These are phyloP conservation scores for Lymantria dispar DNA, from an alignment of 2,888 invertebrate species.

Conservation along the genomic window DNA sequence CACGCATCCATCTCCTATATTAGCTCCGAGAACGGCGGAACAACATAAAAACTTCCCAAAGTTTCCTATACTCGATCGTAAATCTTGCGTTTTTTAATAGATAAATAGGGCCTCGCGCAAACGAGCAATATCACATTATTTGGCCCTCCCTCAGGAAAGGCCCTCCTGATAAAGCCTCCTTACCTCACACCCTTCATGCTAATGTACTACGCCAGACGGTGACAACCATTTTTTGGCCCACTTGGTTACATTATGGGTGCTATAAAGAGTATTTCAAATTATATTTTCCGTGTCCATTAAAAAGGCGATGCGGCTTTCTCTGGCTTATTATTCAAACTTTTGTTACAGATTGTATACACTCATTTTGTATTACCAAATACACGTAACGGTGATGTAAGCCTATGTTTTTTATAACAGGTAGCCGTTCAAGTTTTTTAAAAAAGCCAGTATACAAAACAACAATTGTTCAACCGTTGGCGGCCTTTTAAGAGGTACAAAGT, in stretches of 20 bases:
- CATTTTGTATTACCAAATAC: slow-evolving; percentile 25
- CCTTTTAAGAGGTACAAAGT: slow-evolving; percentile 58
- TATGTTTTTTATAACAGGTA: slow-evolving; percentile 56
- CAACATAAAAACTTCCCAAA: slow-evolving; percentile 78
- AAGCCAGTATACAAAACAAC: slow-evolving; percentile 62
- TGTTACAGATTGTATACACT: slow-evolving; percentile 39
- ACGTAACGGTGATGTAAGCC: slow-evolving; percentile 26
- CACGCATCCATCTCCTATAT: slow-evolving; percentile 76
- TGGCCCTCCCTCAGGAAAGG: slow-evolving; percentile 81
- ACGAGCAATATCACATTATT: slow-evolving; percentile 83
- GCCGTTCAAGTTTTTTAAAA: slow-evolving; percentile 48
- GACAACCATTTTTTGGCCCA: slow-evolving; percentile 82
- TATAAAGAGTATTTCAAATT: slow-evolving; percentile 82
- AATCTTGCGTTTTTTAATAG: slow-evolving; percentile 81
- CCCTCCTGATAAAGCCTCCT: slow-evolving; percentile 80
- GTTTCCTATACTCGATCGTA: slow-evolving; percentile 74
- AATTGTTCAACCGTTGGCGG: slow-evolving; percentile 61
- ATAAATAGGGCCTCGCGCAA: slow-evolving; percentile 82
- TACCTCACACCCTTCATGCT: slow-evolving; percentile 80
- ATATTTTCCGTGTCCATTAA: slow-evolving; percentile 80
- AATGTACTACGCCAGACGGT: slow-evolving; percentile 81
- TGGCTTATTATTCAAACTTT: slow-evolving; percentile 58
- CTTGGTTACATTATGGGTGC: slow-evolving; percentile 79
- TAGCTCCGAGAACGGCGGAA: slow-evolving; percentile 64
- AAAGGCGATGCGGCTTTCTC: slow-evolving; percentile 68